These are phyloP conservation scores for Machimus rusticus DNA, from an alignment of 2,888 invertebrate genomes.

Conservation along the genomic window DNA sequence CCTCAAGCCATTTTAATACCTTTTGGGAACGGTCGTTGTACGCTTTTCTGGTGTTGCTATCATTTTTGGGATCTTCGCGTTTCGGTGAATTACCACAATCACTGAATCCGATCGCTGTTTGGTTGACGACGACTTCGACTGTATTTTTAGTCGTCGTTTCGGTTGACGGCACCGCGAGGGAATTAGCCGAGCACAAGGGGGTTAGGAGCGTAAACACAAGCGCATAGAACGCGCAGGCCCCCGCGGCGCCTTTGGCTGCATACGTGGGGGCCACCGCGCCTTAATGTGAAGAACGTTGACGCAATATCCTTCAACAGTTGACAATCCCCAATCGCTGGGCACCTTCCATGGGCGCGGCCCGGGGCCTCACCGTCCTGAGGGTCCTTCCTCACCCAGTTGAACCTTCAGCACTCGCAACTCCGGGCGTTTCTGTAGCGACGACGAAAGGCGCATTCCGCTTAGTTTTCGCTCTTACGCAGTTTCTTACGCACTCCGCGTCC, in stretches of 20 bases:
- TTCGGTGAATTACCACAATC: background rate
- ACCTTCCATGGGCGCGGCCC: background rate
- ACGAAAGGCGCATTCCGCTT: background rate
- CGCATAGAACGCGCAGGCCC: conserved; percentile 58
- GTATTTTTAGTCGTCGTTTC: background rate
- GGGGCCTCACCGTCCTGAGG: background rate
- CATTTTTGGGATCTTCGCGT: conserved; percentile 1
- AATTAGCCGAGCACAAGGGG: conserved; percentile 56
- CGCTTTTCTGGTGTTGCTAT: background rate
- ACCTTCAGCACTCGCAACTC: background rate
- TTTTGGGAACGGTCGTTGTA: background rate
- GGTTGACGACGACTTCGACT: background rate
- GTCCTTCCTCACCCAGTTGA: background rate
- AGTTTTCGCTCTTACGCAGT: background rate
- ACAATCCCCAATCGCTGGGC: background rate
- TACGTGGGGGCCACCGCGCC: conserved; percentile 63
- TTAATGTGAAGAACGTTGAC: conserved; percentile 49
- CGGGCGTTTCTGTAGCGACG: background rate
- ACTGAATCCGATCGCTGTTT: background rate
- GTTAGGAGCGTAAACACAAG: conserved; percentile 56
- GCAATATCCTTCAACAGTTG: background rate
- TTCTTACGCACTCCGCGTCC: background rate
- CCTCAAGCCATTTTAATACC: conserved; percentile 38
- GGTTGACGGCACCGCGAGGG: conserved; percentile 60
- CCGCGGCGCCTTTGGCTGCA: conserved; percentile 62